A percentile compares a stretch with the other conserved stretches of the same genome.
Conservation (phyloP, 2,888 invertebrate genomes). For the Cryptocephalus primarius region DNA sequence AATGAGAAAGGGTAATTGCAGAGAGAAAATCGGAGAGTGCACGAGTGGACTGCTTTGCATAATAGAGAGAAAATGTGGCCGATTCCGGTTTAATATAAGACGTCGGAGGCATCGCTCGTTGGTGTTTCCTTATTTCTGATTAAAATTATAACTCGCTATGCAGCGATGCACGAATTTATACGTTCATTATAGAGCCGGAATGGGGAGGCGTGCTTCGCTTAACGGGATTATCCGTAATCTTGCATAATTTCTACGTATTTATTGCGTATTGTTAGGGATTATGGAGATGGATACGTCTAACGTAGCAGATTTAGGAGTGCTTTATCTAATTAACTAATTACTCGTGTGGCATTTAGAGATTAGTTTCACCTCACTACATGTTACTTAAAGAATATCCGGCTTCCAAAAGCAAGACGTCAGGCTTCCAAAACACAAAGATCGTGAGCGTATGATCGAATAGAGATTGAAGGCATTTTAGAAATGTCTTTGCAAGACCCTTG, state of each 20-base stretch:
- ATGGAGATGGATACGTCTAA: too few species aligned
- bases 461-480: too few species aligned
- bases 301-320: too few species aligned
- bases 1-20: too few species aligned
- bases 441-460: too few species aligned
- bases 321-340: too few species aligned
- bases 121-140: conserved; percentile 10
- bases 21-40: neutral
- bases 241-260: conserved; percentile 8
- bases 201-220: conserved; percentile 7
- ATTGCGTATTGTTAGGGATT: conserved; percentile 5
- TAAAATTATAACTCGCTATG: conserved; percentile 9
- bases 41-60: conserved; percentile 16
- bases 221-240: conserved; percentile 12
- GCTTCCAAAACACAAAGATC: too few species aligned
- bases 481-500: too few species aligned
- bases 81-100: conserved; percentile 10
- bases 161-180: conserved; percentile 1
- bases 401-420: too few species aligned
- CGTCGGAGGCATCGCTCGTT: conserved; percentile 2
- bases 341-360: too few species aligned
- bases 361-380: too few species aligned
- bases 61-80: conserved; percentile 19
- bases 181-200: conserved; percentile 4
- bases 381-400: too few species aligned